Evolutionary conservation across 2,797 vertebrate species (phyloP).

Genomic region (Cottoperca gobio): DNA sequence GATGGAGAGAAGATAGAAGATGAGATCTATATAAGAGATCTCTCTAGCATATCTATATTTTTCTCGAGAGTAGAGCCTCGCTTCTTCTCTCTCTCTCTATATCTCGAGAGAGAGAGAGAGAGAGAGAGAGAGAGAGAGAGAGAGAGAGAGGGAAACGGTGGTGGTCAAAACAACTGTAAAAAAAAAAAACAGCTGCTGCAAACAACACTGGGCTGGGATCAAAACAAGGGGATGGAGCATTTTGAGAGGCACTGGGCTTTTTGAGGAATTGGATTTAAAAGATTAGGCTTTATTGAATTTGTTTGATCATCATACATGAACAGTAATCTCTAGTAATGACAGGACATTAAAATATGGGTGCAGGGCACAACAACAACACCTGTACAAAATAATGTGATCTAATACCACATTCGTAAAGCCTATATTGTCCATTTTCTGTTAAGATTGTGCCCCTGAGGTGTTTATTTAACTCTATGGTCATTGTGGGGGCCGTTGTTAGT

Average conservation of each 20-base stretch:
- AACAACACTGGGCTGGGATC: slow-evolving; percentile 70
- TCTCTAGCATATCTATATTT: no score
- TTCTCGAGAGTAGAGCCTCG: no score
- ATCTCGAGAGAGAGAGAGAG: not conserved
- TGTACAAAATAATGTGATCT: slow-evolving; percentile 38
- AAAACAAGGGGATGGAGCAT: slow-evolving; percentile 80
- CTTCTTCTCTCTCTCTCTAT: no score
- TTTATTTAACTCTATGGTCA: slow-evolving; percentile 29
- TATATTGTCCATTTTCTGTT: not conserved
- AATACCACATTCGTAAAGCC: slow-evolving; percentile 1
- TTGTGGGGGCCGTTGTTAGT: slow-evolving; percentile 9
- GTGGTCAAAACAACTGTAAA: slow-evolving; percentile 69
- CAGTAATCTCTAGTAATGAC: slow-evolving; percentile 41
- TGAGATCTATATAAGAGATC: no score
- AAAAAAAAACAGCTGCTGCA: slow-evolving; percentile 67
- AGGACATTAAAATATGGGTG: slow-evolving; percentile 12
- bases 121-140: slow-evolving; percentile 2
- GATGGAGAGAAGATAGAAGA: slow-evolving; percentile 5
- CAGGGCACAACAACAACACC: slow-evolving; percentile 49
- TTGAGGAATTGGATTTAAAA: slow-evolving; percentile 82
- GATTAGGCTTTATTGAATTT: slow-evolving; percentile 80
- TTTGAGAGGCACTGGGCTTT: slow-evolving; percentile 71
- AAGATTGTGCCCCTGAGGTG: slow-evolving; percentile 3
- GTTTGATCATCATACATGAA: slow-evolving; percentile 59
- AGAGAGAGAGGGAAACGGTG: not conserved